phyloP scores from a whole-genome alignment of 2,888 invertebrate species.

The Temnothorax rugatulus region DNA sequence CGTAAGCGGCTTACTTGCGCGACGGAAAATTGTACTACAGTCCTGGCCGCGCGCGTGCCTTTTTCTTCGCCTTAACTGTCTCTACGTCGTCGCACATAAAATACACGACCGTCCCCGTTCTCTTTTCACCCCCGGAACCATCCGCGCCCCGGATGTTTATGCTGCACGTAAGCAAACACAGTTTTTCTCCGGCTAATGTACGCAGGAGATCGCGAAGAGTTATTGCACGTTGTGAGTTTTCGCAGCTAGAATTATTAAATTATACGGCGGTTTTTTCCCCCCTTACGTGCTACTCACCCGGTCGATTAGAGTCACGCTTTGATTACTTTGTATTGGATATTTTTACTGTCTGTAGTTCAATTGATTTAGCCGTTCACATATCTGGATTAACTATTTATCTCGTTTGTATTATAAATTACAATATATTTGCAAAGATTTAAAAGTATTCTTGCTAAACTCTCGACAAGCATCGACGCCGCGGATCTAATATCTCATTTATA shows the following conservation, averaged over 20 bases:
- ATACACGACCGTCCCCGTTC: conserved; percentile 30
- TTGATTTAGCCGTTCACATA: not conserved
- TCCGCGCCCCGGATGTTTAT: conserved; percentile 58
- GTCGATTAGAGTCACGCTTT: conserved; percentile 39
- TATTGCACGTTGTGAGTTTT: conserved; percentile 52
- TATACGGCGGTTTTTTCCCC: conserved; percentile 15
- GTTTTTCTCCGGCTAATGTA: conserved; percentile 68
- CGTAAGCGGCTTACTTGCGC: conserved; percentile 80
- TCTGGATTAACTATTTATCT: not conserved
- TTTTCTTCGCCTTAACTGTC: conserved; percentile 65
- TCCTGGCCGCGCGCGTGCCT: conserved; percentile 61
- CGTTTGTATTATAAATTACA: not conserved
- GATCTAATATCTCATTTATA: not conserved
- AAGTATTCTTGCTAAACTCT: not conserved
- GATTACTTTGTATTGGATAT: not conserved
- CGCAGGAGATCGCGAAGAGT: conserved; percentile 61
- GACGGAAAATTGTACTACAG: conserved; percentile 79
- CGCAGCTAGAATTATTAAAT: conserved; percentile 52
- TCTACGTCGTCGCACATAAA: conserved; percentile 60
- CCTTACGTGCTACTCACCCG: conserved; percentile 26
- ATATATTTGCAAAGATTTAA: not conserved
- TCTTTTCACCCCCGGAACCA: conserved; percentile 12
- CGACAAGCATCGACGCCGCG: not conserved
- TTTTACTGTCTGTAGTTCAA: not conserved
- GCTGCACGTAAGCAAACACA: conserved; percentile 63